Conservation (phyloP, 2,113 vertebrate genomes). For the Neotoma lepida region DNA sequence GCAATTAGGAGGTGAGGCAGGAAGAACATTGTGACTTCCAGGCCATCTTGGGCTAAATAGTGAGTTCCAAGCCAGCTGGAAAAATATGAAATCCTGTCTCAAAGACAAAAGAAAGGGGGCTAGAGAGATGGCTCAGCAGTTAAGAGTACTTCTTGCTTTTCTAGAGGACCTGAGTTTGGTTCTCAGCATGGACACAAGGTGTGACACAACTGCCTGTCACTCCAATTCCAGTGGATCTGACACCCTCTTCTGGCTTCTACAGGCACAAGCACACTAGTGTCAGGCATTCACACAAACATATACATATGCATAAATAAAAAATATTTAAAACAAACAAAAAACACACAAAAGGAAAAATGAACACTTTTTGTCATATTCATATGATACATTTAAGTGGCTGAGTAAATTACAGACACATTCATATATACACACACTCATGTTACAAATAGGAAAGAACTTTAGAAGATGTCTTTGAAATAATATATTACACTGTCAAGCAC, state of each 20-base stretch:
- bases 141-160: not conserved
- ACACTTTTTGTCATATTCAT: not conserved
- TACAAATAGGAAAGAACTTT: constrained; percentile 26
- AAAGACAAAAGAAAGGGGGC: not conserved
- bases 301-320: not conserved
- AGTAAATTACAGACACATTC: not conserved
- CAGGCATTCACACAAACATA: not conserved
- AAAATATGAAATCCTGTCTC: not conserved
- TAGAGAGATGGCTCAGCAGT: not conserved
- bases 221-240: not conserved
- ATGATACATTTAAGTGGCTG: constrained; percentile 10
- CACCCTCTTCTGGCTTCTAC: not conserved
- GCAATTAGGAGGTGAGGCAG: not conserved
- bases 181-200: not conserved
- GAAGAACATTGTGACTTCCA: not conserved
- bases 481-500: not conserved
- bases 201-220: not conserved
- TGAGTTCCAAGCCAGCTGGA: not conserved
- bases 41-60: not conserved
- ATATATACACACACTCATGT: not conserved
- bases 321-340: not conserved
- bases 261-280: not conserved
- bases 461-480: constrained; percentile 31
- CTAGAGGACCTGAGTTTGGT: not conserved
- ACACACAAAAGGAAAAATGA: not conserved